Evolutionary conservation across 2,888 invertebrate species (phyloP).

Genomic region (Sarcophaga caerulescens): DNA sequence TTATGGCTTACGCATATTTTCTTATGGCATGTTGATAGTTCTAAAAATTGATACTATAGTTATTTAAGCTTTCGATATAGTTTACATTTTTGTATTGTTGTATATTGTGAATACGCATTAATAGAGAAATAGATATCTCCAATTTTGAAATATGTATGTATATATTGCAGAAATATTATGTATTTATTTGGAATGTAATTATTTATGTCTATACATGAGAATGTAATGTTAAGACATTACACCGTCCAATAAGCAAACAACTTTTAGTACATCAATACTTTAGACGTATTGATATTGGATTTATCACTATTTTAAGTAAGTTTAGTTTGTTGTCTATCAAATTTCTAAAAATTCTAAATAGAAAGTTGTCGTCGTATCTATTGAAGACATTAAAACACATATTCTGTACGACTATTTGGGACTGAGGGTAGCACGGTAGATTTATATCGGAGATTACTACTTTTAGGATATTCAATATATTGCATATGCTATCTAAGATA

Average conservation of each 20-base stretch:
- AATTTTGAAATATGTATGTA: constrained; percentile 45
- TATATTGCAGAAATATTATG: constrained; percentile 20
- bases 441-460: too few species aligned
- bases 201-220: constrained; percentile 21
- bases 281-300: not conserved
- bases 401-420: too few species aligned
- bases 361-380: too few species aligned
- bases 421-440: too few species aligned
- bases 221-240: constrained; percentile 33
- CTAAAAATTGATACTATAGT: constrained; percentile 51
- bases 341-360: too few species aligned
- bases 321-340: too few species aligned
- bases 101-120: constrained; percentile 14
- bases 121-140: constrained; percentile 40
- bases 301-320: too few species aligned
- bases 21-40: constrained; percentile 61
- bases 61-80: constrained; percentile 51
- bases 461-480: too few species aligned
- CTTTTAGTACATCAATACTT: not conserved
- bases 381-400: too few species aligned
- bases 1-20: constrained; percentile 33
- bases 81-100: constrained; percentile 57
- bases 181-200: not conserved
- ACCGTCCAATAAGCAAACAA: constrained; percentile 34
- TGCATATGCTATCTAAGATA: too few species aligned